Percentiles rank a stretch among this genome's conserved stretches.
Evolutionary conservation across 1,140 invertebrate species (phyloP).

Genomic region (Trissolcus basalis): DNA sequence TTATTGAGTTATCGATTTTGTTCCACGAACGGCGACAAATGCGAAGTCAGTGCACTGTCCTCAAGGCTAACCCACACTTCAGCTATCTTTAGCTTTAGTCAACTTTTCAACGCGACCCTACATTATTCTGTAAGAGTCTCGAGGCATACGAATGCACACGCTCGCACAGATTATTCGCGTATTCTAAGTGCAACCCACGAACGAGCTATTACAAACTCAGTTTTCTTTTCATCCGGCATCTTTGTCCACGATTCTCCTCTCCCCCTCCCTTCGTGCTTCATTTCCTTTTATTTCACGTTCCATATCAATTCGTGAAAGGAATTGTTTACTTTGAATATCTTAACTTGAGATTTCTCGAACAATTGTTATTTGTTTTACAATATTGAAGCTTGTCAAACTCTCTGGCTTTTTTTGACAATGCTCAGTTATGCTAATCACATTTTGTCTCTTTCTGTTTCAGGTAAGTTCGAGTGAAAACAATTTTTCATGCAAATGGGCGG

Average conservation of each 20-base stretch:
- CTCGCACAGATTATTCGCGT: conserved; percentile 56
- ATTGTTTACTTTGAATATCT: conserved; percentile 22
- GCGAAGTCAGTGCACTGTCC: conserved; percentile 53
- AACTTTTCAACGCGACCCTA: conserved; percentile 63
- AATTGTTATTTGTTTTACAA: too few species aligned
- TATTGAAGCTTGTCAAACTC: too few species aligned
- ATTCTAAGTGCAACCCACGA: conserved; percentile 50
- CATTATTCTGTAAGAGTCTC: conserved; percentile 63
- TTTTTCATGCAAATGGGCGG: too few species aligned
- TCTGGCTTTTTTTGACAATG: too few species aligned
- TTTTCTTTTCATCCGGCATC: conserved; percentile 33
- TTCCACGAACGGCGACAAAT: conserved; percentile 27
- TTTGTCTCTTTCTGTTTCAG: conserved; percentile 58
- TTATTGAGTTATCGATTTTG: neutral
- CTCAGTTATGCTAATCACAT: neutral
- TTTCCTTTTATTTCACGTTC: conserved; percentile 29
- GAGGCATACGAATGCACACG: conserved; percentile 57
- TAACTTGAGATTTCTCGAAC: neutral
- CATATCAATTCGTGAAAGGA: conserved; percentile 19
- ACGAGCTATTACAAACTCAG: conserved; percentile 47
- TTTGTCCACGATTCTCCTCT: conserved; percentile 27
- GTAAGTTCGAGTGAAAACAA: conserved; percentile 40
- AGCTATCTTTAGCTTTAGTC: conserved; percentile 66
- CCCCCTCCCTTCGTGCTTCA: conserved; percentile 11
- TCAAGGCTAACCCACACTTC: conserved; percentile 59